phyloP scores from a whole-genome alignment of 2,113 vertebrate species.

The Bubo bubo region DNA sequence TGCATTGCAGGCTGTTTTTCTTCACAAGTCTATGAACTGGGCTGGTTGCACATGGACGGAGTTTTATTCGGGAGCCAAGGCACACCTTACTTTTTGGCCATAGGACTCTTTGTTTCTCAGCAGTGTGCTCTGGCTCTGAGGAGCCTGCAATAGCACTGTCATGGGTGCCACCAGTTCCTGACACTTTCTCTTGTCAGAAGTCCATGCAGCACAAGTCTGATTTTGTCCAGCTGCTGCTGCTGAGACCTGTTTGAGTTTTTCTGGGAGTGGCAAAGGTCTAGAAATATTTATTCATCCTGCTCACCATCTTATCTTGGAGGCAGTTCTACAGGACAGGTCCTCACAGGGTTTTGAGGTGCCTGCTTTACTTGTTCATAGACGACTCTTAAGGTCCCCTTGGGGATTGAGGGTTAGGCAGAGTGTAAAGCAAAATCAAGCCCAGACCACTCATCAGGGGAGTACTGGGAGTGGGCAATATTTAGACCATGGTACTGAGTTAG shows the following conservation, averaged over 20 bases:
- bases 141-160: neutral
- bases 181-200: neutral
- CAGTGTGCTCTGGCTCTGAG: neutral
- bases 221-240: neutral
- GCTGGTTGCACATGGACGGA: neutral
- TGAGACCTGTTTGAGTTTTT: neutral
- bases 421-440: neutral
- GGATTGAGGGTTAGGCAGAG: fast-evolving
- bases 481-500: neutral
- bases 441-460: neutral
- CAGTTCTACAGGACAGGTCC: neutral
- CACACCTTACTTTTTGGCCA: neutral
- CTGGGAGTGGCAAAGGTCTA: neutral
- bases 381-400: neutral
- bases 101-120: neutral
- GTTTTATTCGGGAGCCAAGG: neutral
- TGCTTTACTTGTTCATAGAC: neutral
- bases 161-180: neutral
- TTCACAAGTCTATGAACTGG: neutral
- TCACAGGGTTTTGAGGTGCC: neutral
- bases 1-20: neutral
- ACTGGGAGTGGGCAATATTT: neutral
- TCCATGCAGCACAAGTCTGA: neutral
- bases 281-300: neutral
- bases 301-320: neutral